These are phyloP conservation scores for Cerastoderma edule DNA, from an alignment of 2,888 invertebrate species.

Conservation along the genomic window DNA sequence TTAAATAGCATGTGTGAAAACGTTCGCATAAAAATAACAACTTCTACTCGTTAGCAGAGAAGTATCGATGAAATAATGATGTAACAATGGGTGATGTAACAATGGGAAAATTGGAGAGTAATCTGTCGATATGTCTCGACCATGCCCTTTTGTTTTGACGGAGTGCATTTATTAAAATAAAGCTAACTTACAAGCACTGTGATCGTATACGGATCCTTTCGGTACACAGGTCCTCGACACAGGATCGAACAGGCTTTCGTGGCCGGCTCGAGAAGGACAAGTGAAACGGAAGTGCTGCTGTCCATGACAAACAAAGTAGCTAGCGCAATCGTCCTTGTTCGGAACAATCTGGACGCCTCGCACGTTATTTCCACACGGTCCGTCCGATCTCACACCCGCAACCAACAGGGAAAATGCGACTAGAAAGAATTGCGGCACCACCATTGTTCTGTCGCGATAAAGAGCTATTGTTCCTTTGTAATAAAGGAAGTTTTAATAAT, in stretches of 20 bases:
- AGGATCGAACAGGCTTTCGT: conserved; percentile 52
- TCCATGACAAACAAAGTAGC: conserved; percentile 45
- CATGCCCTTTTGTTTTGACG: neutral
- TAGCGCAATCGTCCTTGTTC: conserved; percentile 41
- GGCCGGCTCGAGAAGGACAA: conserved; percentile 32
- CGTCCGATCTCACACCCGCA: conserved; percentile 11
- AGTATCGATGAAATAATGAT: too few relatives aligned
- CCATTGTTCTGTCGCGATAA: too few relatives aligned
- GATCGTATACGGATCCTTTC: conserved; percentile 43
- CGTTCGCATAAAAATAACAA: too few relatives aligned
- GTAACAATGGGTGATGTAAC: too few relatives aligned
- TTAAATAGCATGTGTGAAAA: too few relatives aligned
- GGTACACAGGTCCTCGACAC: conserved; percentile 45
- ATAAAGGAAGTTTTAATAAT: too few relatives aligned
- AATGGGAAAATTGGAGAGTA: too few relatives aligned
- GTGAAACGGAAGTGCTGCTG: conserved; percentile 31
- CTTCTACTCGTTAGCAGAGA: too few relatives aligned
- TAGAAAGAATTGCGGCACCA: too few relatives aligned
- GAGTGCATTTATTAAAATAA: neutral
- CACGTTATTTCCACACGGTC: conserved; percentile 24
- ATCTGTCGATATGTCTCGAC: too few relatives aligned
- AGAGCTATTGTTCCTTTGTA: too few relatives aligned
- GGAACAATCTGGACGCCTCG: conserved; percentile 28
- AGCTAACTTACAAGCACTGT: conserved; percentile 52
- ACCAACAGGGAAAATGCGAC: neutral